These are phyloP conservation scores for Cydia splendana DNA, from an alignment of 1,140 invertebrate genomes.

Conservation along the genomic window DNA sequence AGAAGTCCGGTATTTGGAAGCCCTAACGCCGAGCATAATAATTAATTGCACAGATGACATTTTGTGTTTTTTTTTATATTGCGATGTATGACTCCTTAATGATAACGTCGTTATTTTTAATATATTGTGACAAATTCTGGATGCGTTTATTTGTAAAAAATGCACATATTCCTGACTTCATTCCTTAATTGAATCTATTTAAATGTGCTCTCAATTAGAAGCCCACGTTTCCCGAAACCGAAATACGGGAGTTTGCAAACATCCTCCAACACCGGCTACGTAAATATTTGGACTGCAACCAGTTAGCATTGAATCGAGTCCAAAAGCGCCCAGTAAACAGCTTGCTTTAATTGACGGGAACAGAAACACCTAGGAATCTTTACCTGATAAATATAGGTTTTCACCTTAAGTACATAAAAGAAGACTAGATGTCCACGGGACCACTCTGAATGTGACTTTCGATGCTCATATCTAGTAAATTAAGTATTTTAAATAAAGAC, in stretches of 20 bases:
- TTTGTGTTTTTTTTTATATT: too few species aligned
- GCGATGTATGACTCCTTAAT: too few species aligned
- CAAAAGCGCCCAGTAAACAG: conserved; percentile 27
- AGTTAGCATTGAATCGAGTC: conserved; percentile 30
- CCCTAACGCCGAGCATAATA: too few species aligned
- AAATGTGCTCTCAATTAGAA: not conserved
- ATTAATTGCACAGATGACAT: too few species aligned
- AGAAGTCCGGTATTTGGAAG: too few species aligned
- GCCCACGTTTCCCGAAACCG: not conserved
- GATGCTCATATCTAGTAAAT: too few species aligned
- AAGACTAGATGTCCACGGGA: too few species aligned
- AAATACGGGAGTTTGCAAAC: conserved; percentile 26
- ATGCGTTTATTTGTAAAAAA: too few species aligned
- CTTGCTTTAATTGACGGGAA: conserved; percentile 25
- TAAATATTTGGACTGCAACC: conserved; percentile 32
- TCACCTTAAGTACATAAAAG: not conserved
- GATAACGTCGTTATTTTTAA: too few species aligned
- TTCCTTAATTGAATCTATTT: conserved; percentile 16
- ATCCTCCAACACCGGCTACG: conserved; percentile 12
- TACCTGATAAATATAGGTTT: not conserved
- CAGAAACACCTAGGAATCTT: conserved; percentile 25
- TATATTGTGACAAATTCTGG: too few species aligned
- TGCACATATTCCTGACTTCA: conserved; percentile 15
- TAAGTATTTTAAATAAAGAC: too few species aligned
- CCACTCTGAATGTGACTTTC: too few species aligned